Evolutionary conservation across 2,113 vertebrate species (phyloP).

Genomic region (Elgaria multicarinata): DNA sequence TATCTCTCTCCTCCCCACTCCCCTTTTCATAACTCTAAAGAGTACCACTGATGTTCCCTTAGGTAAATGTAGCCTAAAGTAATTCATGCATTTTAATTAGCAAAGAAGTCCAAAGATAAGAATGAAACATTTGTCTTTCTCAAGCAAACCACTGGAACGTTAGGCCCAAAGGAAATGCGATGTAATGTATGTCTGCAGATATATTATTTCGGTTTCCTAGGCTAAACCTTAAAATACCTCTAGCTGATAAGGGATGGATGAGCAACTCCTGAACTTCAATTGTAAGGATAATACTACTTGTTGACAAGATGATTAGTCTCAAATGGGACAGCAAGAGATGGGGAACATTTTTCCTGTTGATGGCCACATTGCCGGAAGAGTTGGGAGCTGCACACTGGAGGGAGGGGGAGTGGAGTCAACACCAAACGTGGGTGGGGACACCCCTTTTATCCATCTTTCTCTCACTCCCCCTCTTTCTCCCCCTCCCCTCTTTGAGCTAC

Average conservation of each 20-base stretch:
- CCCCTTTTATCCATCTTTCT: not conserved
- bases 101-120: slow-evolving; percentile 65
- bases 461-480: too few relatives aligned
- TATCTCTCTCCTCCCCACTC: not conserved
- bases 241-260: slow-evolving; percentile 26
- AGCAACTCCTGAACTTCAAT: not conserved
- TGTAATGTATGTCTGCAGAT: slow-evolving; percentile 49
- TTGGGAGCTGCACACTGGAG: not conserved
- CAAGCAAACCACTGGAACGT: slow-evolving; percentile 52
- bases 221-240: slow-evolving; percentile 45
- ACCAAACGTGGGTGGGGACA: not conserved
- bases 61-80: slow-evolving; percentile 60
- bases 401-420: not conserved
- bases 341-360: not conserved
- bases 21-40: slow-evolving; percentile 34
- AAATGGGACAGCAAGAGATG: not conserved
- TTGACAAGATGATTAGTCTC: not conserved
- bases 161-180: slow-evolving; percentile 51
- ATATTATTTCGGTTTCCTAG: slow-evolving; percentile 49
- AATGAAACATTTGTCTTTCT: slow-evolving; percentile 65
- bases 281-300: not conserved
- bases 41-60: slow-evolving; percentile 41
- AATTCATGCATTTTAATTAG: slow-evolving; percentile 72
- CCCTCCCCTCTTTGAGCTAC: too few relatives aligned
- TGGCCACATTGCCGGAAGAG: not conserved